phyloP scores from a whole-genome alignment of 1,140 invertebrate genomes.

The Hyles vespertilio region DNA sequence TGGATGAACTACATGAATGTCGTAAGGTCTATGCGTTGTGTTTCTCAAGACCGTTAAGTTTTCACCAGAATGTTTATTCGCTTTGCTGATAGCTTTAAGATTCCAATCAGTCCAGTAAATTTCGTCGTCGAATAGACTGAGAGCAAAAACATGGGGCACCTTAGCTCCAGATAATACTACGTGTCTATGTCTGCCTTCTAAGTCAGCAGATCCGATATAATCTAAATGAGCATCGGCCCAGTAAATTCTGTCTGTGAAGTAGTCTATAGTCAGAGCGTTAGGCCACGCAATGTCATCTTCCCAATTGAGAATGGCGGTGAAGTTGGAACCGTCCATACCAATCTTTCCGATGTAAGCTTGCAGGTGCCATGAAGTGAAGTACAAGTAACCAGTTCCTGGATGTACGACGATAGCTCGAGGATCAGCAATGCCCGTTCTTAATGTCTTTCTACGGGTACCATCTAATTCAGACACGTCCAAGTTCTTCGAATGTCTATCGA shows the following conservation, averaged over 20 bases:
- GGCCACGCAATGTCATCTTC: constrained; percentile 98
- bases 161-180: constrained; percentile 86
- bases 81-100: constrained; percentile 89
- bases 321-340: constrained; percentile 97
- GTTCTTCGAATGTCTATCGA: constrained; percentile 97
- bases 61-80: constrained; percentile 92
- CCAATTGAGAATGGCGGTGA: constrained; percentile 92
- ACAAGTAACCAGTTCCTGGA: constrained; percentile 95
- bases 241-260: constrained; percentile 95
- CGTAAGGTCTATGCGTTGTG: constrained; percentile 96
- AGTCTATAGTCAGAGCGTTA: constrained; percentile 97
- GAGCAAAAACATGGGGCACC: constrained; percentile 96
- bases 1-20: constrained; percentile 93
- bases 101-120: constrained; percentile 99
- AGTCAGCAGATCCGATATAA: constrained; percentile 95
- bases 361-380: constrained; percentile 97
- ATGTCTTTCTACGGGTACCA: constrained; percentile 92
- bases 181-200: constrained; percentile 91
- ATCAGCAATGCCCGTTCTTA: constrained; percentile 92
- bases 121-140: constrained; percentile 95
- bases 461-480: constrained; percentile 94
- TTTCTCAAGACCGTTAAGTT: constrained; percentile 89
- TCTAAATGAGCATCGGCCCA: constrained; percentile 99
- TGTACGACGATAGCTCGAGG: constrained; percentile 96
- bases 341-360: constrained; percentile 98